Percentiles rank a stretch among this genome's conserved stretches.
These are phyloP conservation scores for Columba livia DNA, from an alignment of 2,113 vertebrate species.

Conservation along the genomic window DNA sequence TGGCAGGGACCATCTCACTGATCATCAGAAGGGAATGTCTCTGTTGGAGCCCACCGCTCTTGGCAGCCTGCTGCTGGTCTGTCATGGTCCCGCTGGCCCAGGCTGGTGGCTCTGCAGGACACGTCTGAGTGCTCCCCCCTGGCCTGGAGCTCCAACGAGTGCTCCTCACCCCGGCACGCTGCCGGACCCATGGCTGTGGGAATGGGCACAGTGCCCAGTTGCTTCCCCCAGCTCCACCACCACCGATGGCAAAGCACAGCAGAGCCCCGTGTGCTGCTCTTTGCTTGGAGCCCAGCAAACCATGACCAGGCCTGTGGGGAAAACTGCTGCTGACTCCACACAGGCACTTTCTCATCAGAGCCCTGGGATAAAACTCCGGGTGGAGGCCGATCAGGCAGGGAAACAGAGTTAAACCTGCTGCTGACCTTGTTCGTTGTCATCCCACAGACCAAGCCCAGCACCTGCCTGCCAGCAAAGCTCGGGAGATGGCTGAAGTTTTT, in stretches of 20 bases:
- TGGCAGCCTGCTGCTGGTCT: background rate
- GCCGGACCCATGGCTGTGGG: background rate
- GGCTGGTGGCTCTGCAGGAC: background rate
- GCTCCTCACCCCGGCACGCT: accelerated
- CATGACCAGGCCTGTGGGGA: background rate
- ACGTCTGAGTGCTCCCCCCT: accelerated
- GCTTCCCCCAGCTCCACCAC: accelerated
- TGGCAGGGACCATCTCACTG: background rate
- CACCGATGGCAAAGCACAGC: accelerated
- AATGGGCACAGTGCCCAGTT: accelerated
- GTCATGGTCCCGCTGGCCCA: accelerated
- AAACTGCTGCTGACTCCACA: background rate
- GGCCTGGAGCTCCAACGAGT: background rate
- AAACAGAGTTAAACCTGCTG: background rate
- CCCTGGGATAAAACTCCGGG: background rate
- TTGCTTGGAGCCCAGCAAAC: background rate
- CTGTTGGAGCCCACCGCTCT: accelerated
- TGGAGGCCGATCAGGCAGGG: background rate
- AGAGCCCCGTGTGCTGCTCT: background rate
- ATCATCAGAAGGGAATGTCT: accelerated
- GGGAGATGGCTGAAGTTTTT: background rate
- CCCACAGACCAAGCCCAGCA: background rate
- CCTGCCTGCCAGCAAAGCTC: background rate
- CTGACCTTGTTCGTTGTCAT: background rate
- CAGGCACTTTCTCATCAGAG: background rate